Conservation (phyloP, 2,113 vertebrate genomes). For the Hirundichthys speculiger region DNA sequence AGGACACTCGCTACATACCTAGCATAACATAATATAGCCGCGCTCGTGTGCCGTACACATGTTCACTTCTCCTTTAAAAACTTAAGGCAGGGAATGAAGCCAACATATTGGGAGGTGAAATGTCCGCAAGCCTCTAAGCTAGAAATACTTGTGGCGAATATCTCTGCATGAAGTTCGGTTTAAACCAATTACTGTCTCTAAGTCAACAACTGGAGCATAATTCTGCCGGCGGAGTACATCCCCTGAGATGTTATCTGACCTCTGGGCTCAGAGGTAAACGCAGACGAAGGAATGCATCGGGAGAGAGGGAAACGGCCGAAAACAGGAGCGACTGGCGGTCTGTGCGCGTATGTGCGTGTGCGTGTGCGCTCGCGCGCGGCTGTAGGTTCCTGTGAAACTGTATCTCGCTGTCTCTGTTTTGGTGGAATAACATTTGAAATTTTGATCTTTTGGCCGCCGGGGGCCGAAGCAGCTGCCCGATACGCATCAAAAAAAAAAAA, state of each 20-base stretch:
- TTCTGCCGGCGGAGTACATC: constrained; percentile 43
- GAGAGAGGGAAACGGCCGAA: constrained; percentile 7
- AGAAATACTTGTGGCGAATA: constrained; percentile 54
- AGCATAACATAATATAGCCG: background rate
- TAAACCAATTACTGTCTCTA: constrained; percentile 57
- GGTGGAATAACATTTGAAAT: constrained; percentile 48
- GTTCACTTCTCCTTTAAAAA: constrained; percentile 20
- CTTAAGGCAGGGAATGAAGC: constrained; percentile 14
- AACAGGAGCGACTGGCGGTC: constrained; percentile 25
- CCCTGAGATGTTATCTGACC: constrained; percentile 54
- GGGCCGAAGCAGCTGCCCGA: constrained; percentile 56
- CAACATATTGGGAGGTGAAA: constrained; percentile 43
- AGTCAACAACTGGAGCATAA: constrained; percentile 53
- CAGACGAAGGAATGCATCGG: constrained; percentile 38
- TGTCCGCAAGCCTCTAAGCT: constrained; percentile 23
- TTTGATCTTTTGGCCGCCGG: constrained; percentile 42
- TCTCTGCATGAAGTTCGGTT: constrained; percentile 43
- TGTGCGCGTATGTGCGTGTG: background rate
- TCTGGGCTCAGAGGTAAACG: constrained; percentile 42
- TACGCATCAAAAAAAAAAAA: constrained; percentile 66
- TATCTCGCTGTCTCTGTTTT: constrained; percentile 41
- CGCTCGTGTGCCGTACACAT: background rate
- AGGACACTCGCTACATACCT: background rate
- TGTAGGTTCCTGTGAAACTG: constrained; percentile 26
- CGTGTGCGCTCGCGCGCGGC: constrained; percentile 1